phyloP scores from a whole-genome alignment of 2,888 invertebrate species.

The Cotesia congregata region DNA sequence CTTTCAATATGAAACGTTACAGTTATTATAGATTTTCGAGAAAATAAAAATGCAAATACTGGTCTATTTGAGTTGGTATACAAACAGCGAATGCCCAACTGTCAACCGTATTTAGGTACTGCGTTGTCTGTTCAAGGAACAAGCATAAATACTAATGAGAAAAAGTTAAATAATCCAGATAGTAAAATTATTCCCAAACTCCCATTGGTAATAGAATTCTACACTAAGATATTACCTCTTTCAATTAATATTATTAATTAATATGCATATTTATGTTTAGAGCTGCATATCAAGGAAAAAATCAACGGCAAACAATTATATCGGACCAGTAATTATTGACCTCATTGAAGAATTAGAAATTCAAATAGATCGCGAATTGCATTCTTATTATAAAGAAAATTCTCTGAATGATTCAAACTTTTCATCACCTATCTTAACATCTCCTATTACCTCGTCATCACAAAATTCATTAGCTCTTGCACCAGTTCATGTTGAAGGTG shows the following conservation, averaged over 20 bases:
- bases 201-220: slow-evolving; percentile 53
- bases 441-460: slow-evolving; percentile 46
- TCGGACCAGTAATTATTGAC: slow-evolving; percentile 79
- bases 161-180: slow-evolving; percentile 68
- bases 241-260: slow-evolving; percentile 22
- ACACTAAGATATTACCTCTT: slow-evolving; percentile 36
- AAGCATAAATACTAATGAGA: slow-evolving; percentile 71
- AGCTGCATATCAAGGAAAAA: slow-evolving; percentile 61
- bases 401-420: slow-evolving; percentile 46
- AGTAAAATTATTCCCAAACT: slow-evolving; percentile 65
- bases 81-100: slow-evolving; percentile 82
- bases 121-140: slow-evolving; percentile 80
- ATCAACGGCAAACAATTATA: slow-evolving; percentile 68
- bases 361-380: slow-evolving; percentile 65
- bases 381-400: slow-evolving; percentile 59
- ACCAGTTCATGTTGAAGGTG: slow-evolving; percentile 14
- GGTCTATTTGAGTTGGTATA: slow-evolving; percentile 87
- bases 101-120: slow-evolving; percentile 85
- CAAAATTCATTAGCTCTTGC: slow-evolving; percentile 41
- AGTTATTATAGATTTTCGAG: slow-evolving; percentile 85
- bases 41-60: slow-evolving; percentile 81
- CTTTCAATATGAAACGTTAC: slow-evolving; percentile 55
- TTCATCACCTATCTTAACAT: slow-evolving; percentile 50
- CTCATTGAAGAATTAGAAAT: slow-evolving; percentile 78
- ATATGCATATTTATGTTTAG: slow-evolving; percentile 49